These are phyloP conservation scores for Apaloderma vittatum DNA, from an alignment of 2,113 vertebrate species.

Conservation along the genomic window DNA sequence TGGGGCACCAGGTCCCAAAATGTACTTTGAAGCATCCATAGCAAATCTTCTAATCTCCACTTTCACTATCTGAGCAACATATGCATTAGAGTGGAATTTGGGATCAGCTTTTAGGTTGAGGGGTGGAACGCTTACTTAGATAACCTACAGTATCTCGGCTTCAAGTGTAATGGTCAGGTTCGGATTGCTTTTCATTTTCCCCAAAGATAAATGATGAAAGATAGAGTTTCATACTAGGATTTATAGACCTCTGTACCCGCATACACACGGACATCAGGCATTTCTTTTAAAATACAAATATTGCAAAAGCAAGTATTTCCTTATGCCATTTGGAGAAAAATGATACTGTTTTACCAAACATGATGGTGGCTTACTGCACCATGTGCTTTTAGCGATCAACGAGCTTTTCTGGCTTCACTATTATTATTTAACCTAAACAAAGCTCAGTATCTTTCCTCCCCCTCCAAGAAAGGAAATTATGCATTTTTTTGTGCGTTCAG, in stretches of 20 bases:
- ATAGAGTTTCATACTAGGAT: neutral
- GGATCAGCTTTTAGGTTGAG: neutral
- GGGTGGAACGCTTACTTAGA: constrained; percentile 21
- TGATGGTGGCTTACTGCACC: neutral
- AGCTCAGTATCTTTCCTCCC: neutral
- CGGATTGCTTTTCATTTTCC: constrained; percentile 58
- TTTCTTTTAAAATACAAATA: neutral
- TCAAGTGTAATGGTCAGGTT: constrained; percentile 24
- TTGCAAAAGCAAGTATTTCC: neutral
- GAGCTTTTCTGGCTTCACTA: neutral
- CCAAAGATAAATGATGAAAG: constrained; percentile 30
- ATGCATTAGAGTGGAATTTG: constrained; percentile 41
- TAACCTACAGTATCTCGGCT: constrained; percentile 37
- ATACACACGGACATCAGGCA: neutral
- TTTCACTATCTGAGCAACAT: constrained; percentile 17
- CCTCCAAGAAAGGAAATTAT: neutral
- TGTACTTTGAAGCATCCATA: constrained; percentile 38
- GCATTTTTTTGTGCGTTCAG: neutral
- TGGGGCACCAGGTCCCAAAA: constrained; percentile 6
- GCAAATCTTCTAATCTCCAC: constrained; percentile 38
- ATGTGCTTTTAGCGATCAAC: neutral
- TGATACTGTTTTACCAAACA: neutral
- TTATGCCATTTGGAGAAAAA: neutral
- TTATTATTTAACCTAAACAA: neutral
- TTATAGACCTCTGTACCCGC: neutral